These are phyloP conservation scores for Eueremaeus valkanovi DNA, from an alignment of 2,888 invertebrate species.

Conservation along the genomic window DNA sequence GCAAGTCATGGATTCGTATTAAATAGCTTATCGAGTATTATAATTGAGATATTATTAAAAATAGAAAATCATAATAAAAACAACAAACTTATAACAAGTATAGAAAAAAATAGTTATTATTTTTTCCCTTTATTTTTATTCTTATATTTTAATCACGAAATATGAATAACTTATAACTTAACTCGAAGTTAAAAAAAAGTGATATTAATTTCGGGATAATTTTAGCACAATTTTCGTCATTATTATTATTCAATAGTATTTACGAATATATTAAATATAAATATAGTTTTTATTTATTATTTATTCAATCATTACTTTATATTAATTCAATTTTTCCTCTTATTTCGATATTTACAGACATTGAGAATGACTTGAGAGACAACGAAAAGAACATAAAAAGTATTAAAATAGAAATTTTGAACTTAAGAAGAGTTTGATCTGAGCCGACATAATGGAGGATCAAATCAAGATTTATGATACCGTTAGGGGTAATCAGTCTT, in stretches of 20 bases:
- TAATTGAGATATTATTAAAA: not conserved
- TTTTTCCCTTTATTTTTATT: not conserved
- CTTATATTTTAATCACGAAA: not conserved
- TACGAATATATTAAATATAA: no score
- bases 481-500: not conserved
- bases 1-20: slow-evolving; percentile 1
- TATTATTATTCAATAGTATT: not conserved
- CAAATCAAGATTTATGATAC: slow-evolving; percentile 28
- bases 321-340: no score
- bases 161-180: not conserved
- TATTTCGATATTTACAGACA: not conserved
- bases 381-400: not conserved
- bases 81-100: not conserved
- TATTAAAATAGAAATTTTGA: not conserved
- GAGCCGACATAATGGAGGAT: slow-evolving; percentile 1
- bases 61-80: no score
- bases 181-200: no score
- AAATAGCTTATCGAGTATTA: no score
- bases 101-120: not conserved
- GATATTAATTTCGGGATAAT: no score
- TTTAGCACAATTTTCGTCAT: no score
- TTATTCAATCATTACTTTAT: no score
- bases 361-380: not conserved
- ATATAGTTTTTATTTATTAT: no score
- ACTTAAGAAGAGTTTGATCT: not conserved